These are phyloP conservation scores for Dendrolimus punctatus DNA, from an alignment of 1,140 invertebrate species.

Conservation along the genomic window DNA sequence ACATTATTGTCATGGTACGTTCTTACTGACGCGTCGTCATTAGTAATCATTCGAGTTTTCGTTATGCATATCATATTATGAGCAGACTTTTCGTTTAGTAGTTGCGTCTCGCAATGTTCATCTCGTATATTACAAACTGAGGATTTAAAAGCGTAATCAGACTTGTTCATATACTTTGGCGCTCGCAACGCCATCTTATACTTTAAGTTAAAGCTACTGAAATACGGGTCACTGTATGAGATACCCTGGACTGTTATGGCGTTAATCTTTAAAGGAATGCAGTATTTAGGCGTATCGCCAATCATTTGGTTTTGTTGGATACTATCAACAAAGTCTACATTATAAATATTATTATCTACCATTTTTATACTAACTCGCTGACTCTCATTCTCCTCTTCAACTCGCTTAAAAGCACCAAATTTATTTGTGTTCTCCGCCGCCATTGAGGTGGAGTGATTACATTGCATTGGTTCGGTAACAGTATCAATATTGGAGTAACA, in stretches of 20 bases:
- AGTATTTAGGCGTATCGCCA: constrained; percentile 73
- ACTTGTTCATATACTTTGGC: constrained; percentile 71
- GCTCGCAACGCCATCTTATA: constrained; percentile 69
- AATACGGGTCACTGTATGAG: constrained; percentile 75
- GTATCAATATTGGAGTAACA: constrained; percentile 71
- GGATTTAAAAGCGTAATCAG: constrained; percentile 74
- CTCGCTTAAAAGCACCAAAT: constrained; percentile 73
- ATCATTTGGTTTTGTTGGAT: constrained; percentile 74
- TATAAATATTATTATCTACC: constrained; percentile 74
- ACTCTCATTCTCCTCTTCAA: constrained; percentile 69
- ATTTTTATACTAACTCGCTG: constrained; percentile 71
- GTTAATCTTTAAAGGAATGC: constrained; percentile 76
- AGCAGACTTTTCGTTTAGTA: constrained; percentile 61
- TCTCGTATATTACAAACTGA: constrained; percentile 71
- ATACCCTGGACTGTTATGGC: constrained; percentile 75
- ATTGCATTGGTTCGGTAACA: constrained; percentile 78
- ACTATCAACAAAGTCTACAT: constrained; percentile 71
- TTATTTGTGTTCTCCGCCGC: constrained; percentile 72
- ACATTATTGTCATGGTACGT: constrained; percentile 66
- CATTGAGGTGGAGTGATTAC: constrained; percentile 72
- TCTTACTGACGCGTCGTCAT: constrained; percentile 45
- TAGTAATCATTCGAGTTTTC: constrained; percentile 60
- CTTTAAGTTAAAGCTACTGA: constrained; percentile 75
- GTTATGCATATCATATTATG: constrained; percentile 59
- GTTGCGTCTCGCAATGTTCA: constrained; percentile 65